Evolutionary conservation across 2,113 vertebrate species (phyloP).

Genomic region (Willisornis vidua): DNA sequence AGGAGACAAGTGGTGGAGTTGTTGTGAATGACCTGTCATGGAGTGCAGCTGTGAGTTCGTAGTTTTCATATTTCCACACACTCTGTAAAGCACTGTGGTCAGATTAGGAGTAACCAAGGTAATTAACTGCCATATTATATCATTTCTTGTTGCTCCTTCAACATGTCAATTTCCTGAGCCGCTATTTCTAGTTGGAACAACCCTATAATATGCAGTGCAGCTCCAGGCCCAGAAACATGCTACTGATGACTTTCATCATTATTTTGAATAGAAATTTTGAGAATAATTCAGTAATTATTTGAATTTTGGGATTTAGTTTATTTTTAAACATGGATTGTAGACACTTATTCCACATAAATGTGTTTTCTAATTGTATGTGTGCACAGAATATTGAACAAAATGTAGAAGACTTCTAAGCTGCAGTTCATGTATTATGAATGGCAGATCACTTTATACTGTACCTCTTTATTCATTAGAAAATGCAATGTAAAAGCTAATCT

Average conservation of each 20-base stretch:
- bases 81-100: not conserved
- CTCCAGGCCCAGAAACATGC: not conserved
- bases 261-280: not conserved
- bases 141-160: not conserved
- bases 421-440: not conserved
- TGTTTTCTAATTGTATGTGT: not conserved
- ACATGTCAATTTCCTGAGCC: not conserved
- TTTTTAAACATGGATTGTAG: not conserved
- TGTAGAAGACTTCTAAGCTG: not conserved
- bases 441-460: not conserved
- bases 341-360: not conserved
- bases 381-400: not conserved
- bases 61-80: not conserved
- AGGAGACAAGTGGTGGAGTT: not conserved
- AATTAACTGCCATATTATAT: not conserved
- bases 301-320: not conserved
- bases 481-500: not conserved
- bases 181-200: not conserved
- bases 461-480: not conserved
- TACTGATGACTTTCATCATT: accelerated
- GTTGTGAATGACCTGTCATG: not conserved
- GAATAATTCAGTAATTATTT: not conserved
- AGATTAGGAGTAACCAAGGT: not conserved
- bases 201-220: not conserved
- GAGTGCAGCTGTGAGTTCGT: not conserved